A percentile compares a stretch with the other conserved stretches of the same genome.
Evolutionary conservation across 2,797 vertebrate species (phyloP).

Genomic region (Lates japonicus): DNA sequence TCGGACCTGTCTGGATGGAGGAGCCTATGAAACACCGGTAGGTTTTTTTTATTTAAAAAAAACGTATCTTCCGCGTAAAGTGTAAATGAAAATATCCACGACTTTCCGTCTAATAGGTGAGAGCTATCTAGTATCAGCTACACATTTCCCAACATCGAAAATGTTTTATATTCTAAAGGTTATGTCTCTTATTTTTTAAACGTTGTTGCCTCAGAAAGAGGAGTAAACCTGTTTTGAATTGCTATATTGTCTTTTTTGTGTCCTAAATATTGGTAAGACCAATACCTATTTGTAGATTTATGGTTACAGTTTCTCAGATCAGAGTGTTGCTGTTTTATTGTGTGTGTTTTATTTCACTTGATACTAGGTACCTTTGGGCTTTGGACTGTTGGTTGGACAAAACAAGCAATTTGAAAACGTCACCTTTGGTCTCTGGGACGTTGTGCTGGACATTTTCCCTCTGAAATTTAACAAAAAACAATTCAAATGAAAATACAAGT

Average conservation of each 20-base stretch:
- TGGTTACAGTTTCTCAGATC: neutral
- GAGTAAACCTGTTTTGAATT: neutral
- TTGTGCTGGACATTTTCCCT: neutral
- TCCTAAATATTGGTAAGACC: neutral
- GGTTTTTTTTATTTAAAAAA: neutral
- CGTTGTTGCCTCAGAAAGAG: neutral
- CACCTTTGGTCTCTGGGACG: neutral
- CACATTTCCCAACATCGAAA: neutral
- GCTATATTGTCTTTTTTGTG: neutral
- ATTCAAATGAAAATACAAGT: neutral
- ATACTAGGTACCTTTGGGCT: neutral
- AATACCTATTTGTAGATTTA: neutral
- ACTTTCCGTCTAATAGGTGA: neutral
- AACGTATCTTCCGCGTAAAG: neutral
- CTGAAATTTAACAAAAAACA: neutral
- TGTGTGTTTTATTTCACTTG: neutral
- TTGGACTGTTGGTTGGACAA: neutral
- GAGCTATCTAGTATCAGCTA: neutral
- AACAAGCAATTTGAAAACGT: neutral
- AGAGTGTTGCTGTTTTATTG: too few species aligned
- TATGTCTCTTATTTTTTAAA: neutral
- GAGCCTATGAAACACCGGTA: slow-evolving; percentile 30
- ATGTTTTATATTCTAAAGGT: neutral
- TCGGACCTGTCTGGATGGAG: slow-evolving; percentile 54
- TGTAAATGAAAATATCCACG: neutral